Percentiles rank a stretch among this genome's conserved stretches.
Evolutionary conservation across 2,113 vertebrate species (phyloP).

Genomic region (Prinia subflava): DNA sequence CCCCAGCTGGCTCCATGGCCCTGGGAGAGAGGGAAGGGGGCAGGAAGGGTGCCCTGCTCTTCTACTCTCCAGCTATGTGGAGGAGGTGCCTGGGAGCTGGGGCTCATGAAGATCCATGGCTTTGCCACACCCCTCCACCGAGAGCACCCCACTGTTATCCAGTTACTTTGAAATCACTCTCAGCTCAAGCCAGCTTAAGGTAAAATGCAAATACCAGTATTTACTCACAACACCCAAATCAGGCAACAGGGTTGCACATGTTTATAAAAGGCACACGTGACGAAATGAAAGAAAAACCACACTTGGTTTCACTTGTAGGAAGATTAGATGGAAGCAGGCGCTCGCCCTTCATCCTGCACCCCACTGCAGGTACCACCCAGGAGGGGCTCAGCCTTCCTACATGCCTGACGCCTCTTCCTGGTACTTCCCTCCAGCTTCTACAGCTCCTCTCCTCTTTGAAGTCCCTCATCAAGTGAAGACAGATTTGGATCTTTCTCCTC

Average conservation of each 20-base stretch:
- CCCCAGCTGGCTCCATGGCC: background rate
- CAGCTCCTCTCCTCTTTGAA: constrained; percentile 18
- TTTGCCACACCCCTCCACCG: accelerated
- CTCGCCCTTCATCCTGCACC: background rate
- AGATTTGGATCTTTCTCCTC: background rate
- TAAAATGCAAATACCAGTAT: constrained; percentile 39
- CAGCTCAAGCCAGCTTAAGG: constrained; percentile 1
- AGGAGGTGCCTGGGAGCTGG: background rate
- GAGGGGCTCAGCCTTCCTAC: background rate
- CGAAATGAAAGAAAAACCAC: constrained; percentile 55
- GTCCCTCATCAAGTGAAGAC: background rate
- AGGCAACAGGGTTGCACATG: background rate
- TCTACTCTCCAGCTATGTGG: background rate
- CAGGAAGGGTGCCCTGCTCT: accelerated
- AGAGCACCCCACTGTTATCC: background rate
- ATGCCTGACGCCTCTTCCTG: background rate
- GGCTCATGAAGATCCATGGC: background rate
- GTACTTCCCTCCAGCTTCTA: background rate
- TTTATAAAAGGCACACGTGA: constrained; percentile 40
- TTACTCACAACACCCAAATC: constrained; percentile 39
- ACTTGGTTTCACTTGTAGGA: background rate
- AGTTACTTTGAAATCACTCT: background rate
- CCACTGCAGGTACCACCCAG: background rate
- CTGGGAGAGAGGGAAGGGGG: background rate
- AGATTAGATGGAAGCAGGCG: background rate